Conservation (phyloP, 2,797 vertebrate species). For the Agapornis canus region DNA sequence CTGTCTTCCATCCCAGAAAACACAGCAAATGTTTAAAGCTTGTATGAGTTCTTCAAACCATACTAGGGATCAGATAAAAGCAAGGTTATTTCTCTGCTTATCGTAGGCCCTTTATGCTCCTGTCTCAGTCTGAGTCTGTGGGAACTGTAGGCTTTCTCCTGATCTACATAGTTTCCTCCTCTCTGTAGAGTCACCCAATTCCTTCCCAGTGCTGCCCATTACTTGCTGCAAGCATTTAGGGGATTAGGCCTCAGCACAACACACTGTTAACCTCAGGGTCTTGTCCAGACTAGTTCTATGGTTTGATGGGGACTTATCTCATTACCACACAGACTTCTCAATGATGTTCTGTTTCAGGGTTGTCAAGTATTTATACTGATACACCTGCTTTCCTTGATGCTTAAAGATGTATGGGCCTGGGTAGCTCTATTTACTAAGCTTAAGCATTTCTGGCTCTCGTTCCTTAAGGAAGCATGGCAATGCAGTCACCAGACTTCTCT, state of each 20-base stretch:
- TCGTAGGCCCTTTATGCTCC: background rate
- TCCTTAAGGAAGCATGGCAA: background rate
- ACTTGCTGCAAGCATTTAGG: background rate
- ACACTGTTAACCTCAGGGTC: background rate
- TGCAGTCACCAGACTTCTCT: background rate
- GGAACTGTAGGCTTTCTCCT: background rate
- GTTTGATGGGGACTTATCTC: background rate
- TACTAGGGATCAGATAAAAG: background rate
- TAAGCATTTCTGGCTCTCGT: background rate
- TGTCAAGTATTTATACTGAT: background rate
- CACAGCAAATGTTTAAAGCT: background rate
- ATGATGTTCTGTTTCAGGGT: background rate
- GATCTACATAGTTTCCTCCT: background rate
- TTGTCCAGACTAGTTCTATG: background rate
- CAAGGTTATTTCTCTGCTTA: background rate
- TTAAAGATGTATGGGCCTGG: background rate
- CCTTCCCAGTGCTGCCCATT: background rate
- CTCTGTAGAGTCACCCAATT: background rate
- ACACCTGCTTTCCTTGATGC: background rate
- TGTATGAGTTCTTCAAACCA: background rate
- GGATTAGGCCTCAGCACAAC: background rate
- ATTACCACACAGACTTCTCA: background rate
- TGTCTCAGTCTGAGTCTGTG: background rate
- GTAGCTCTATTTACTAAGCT: background rate
- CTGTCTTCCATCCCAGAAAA: background rate